Base-by-base conservation (phyloP, 2,113 vertebrate species). In the Galemys pyrenaicus region DNA sequence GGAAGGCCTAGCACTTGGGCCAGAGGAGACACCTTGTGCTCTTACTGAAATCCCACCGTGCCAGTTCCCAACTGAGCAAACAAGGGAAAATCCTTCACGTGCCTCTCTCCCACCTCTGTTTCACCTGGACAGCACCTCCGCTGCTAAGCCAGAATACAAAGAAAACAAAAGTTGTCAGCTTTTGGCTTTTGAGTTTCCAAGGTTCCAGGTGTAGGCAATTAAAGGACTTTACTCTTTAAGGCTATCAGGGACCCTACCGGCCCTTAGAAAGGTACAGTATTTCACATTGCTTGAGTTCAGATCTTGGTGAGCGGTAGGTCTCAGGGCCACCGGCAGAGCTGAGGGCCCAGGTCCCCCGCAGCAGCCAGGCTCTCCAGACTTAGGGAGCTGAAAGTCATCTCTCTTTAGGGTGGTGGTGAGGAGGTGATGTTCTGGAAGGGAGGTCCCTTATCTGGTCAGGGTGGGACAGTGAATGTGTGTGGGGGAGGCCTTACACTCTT, bases 271-370 rank as follows among this genome's bases (percentile, higher is more conserved):
- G 28, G 41, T 73, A 32, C 11, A 6, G 32, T 96, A 46, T 92
- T 91, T 92, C 35, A 82, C 56, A 82, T 74, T 35, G 81, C 49
- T 54, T 91, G 62, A 95, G 32, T 74, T 91, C n/a, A 78, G 28
- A 32, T 64, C 8, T 1, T 39, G 5, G 15, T 73, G 77, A 68
- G 9, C 37, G 46, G 7, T 49, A 60, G 22, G 71, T 77, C 77
- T n/a, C 82, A 46, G 11, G 87, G 74, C 51, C 46, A n/a, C 26
- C 32, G 56, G 64, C 3, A 6, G 39, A 17, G 78, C 78, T 65
- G 84, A 74, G 65, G 75, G 46, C 71, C 79, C 19, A 26, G 37
- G 24, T 24, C 49, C 54, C 74, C 49, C 6, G 2, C 49, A 54
- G 78, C 49, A 30, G 44, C 58, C 46, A 19, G 35, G 54, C 26